Conservation (phyloP, 2,797 vertebrate genomes). For the Hydrocynus forskahlii region DNA sequence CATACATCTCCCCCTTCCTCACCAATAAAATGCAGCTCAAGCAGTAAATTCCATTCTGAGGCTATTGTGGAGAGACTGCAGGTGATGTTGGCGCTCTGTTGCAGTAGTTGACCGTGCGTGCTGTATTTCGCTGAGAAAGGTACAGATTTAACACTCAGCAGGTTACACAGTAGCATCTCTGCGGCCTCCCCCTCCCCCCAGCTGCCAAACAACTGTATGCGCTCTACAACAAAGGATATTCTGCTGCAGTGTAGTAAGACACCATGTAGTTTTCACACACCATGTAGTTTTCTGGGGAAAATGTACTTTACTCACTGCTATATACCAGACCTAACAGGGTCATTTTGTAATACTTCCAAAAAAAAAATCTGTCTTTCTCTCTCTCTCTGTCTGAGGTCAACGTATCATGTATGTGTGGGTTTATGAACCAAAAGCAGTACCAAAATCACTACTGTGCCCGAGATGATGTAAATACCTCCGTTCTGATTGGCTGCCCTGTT, state of each 20-base stretch:
- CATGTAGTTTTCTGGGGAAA: slow-evolving; percentile 27
- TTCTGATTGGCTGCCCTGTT: background rate
- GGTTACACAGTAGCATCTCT: slow-evolving; percentile 40
- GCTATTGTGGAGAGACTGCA: slow-evolving; percentile 24
- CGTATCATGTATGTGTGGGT: too few species aligned
- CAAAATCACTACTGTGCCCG: background rate
- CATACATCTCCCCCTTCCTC: slow-evolving; percentile 23
- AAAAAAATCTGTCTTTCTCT: background rate
- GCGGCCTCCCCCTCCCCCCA: slow-evolving; percentile 29
- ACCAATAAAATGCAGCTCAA: slow-evolving; percentile 45
- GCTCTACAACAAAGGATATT: slow-evolving; percentile 28
- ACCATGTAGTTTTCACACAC: slow-evolving; percentile 9
- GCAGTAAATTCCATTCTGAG: slow-evolving; percentile 36
- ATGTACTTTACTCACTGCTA: background rate
- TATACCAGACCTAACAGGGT: background rate
- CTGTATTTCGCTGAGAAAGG: slow-evolving; percentile 49
- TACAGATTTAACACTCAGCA: slow-evolving; percentile 48
- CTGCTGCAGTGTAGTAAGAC: slow-evolving; percentile 33
- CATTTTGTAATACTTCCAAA: background rate
- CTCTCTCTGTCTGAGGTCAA: too few species aligned
- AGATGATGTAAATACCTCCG: background rate
- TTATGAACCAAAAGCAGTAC: background rate
- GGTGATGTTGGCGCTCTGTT: slow-evolving; percentile 42
- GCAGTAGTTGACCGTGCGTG: slow-evolving; percentile 44
- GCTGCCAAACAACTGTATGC: slow-evolving; percentile 41